Evolutionary conservation across 2,888 invertebrate genomes (phyloP), one percentile per base, ranked within the genome.

Genomic region (Campoletis raptor): DNA sequence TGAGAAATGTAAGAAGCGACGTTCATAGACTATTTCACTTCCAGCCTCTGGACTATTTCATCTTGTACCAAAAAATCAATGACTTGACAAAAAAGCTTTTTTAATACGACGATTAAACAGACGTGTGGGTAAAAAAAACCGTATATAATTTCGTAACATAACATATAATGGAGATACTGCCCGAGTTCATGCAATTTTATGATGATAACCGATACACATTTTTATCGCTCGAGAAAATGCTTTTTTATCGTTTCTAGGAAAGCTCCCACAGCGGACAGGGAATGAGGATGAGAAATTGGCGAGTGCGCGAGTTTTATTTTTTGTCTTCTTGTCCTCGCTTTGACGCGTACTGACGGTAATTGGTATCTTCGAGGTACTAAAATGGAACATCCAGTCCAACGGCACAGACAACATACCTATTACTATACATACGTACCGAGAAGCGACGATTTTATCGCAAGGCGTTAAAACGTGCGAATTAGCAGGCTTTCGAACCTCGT

Each of bases 401-500:
- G 37, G 61, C 24, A 30, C 61, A 30, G 48, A 24, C 45, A n/a
- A 18, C 36, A 8, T 67, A 36, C 24, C 66, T 40, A 81, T 64
- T 36, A 18, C 61, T 81, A 30, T 69, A 52, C n/a, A 24, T 69
- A 45, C 37, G 30, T 48, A 79, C 69, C 69, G 10, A 45, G 73
- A 74, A 48, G 61, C 67, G 73, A 84, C 77, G 78, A 83, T 86
- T 86, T 86, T 86, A 86, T 86, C 83, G 72, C 73, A 37, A 42
- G 81, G 52, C 78, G 73, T 86, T 81, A 86, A 86, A 86, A 84
- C 83, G 70, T 86, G 74, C 57, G 83, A 86, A 86, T 86, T 86
- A 86, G 86, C 73, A 64, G 37, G 48, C 83, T 73, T 77, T 81
- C 73, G 77, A 81, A 83, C 42, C 67, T 72, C 78, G 40, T 74